These are phyloP conservation scores for Bradypus variegatus DNA, from an alignment of 2,797 vertebrate species.

Conservation along the genomic window DNA sequence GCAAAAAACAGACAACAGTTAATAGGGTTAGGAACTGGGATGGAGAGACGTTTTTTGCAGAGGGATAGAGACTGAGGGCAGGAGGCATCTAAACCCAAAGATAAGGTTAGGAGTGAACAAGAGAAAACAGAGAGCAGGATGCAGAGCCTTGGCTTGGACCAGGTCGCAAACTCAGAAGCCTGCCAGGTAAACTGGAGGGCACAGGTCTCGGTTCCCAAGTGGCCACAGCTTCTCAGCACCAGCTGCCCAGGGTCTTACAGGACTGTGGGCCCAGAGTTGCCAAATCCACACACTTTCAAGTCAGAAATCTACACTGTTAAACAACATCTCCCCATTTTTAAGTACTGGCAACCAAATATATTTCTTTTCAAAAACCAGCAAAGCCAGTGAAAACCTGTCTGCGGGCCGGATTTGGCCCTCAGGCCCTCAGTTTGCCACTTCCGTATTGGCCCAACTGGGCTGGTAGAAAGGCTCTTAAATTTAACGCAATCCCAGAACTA, in stretches of 20 bases:
- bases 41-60: constrained; percentile 64
- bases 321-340: neutral
- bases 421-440: neutral
- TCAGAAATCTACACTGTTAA: neutral
- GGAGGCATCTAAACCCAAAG: constrained; percentile 69
- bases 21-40: constrained; percentile 77
- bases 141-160: neutral
- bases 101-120: constrained; percentile 58
- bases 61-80: constrained; percentile 61
- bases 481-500: neutral
- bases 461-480: constrained; percentile 17
- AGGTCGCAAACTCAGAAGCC: constrained; percentile 17
- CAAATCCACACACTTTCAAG: neutral
- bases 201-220: neutral
- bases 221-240: neutral
- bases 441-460: neutral
- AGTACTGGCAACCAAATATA: neutral
- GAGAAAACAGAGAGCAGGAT: constrained; percentile 66
- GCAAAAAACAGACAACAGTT: constrained; percentile 82
- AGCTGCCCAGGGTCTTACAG: neutral
- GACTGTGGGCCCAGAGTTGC: neutral
- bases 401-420: neutral
- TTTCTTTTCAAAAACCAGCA: neutral
- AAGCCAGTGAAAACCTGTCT: neutral
- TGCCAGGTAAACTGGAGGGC: neutral